phyloP scores from a whole-genome alignment of 2,113 vertebrate genomes.

The Cinclus cinclus region DNA sequence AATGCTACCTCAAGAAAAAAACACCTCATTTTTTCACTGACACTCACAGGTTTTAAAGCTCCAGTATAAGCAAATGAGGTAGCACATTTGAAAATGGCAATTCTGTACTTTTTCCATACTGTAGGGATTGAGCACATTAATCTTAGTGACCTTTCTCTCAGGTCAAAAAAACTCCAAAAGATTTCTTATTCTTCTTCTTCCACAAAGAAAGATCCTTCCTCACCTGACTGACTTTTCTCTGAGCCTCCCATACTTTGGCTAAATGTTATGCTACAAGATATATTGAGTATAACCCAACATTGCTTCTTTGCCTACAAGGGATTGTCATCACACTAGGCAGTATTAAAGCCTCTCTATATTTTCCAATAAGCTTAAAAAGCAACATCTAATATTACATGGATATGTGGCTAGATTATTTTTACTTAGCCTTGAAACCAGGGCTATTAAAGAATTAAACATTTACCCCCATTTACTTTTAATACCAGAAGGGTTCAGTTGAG shows the following conservation, averaged over 20 bases:
- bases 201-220: neutral
- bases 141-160: neutral
- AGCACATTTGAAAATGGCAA: neutral
- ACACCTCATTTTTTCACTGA: neutral
- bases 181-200: neutral
- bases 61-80: neutral
- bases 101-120: neutral
- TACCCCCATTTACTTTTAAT: neutral
- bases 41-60: neutral
- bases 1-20: neutral
- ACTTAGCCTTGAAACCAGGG: neutral
- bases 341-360: neutral
- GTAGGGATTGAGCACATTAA: neutral
- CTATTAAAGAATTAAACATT: neutral
- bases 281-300: neutral
- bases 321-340: neutral
- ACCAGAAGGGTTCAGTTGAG: neutral
- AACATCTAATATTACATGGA: neutral
- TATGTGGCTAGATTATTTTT: neutral
- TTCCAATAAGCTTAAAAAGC: neutral
- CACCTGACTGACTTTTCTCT: neutral
- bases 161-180: neutral
- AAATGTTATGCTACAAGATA: neutral
- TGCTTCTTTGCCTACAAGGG: neutral
- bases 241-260: neutral